These are phyloP conservation scores for Zosterops pallidus DNA, from an alignment of 2,113 vertebrate genomes.

Conservation along the genomic window DNA sequence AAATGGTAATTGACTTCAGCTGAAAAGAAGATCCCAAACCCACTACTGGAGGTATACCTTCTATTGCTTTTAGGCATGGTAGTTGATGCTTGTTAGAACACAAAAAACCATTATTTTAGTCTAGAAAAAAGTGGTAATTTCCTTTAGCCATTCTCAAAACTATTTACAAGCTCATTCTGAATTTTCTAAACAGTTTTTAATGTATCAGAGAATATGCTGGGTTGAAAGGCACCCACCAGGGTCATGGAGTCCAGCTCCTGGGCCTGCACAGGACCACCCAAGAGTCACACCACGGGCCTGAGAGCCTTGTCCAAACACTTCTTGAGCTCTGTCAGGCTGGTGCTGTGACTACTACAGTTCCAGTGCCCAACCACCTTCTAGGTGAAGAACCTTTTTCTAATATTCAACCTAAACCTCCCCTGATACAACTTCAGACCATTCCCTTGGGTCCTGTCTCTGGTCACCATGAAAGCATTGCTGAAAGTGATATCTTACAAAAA, in stretches of 20 bases:
- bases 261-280: neutral
- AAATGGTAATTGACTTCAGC: neutral
- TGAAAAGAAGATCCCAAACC: neutral
- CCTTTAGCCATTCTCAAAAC: neutral
- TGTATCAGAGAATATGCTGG: neutral
- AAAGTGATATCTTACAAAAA: neutral
- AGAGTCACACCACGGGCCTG: too few species aligned
- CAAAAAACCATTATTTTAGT: neutral
- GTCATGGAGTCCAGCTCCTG: too few species aligned
- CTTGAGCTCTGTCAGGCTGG: neutral
- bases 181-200: neutral
- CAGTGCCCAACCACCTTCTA: rapidly evolving
- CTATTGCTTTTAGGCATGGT: neutral
- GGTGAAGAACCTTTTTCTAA: neutral
- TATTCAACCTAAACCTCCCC: neutral
- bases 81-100: neutral
- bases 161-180: neutral
- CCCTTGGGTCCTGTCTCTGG: neutral
- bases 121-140: neutral
- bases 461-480: neutral
- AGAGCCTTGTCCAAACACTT: neutral
- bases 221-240: neutral
- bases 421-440: neutral
- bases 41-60: neutral
- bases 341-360: neutral